phyloP scores from a whole-genome alignment of 2,888 invertebrate species.

The Hydroisotoma schaefferi region DNA sequence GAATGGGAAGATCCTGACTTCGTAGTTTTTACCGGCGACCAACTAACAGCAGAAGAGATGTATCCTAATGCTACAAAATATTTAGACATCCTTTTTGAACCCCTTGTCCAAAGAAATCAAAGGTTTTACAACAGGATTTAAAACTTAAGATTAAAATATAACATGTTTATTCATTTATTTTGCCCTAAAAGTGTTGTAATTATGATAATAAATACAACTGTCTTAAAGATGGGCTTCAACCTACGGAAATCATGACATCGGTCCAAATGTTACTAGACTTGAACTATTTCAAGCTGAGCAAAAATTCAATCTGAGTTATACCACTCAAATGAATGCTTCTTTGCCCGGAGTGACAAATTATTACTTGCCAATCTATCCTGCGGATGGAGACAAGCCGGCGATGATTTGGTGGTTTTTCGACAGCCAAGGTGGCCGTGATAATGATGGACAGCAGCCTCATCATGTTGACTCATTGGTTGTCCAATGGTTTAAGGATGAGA shows the following conservation, averaged over 20 bases:
- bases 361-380: slow-evolving; percentile 28
- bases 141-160: not conserved
- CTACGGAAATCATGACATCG: slow-evolving; percentile 40
- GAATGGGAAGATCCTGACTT: slow-evolving; percentile 31
- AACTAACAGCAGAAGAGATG: slow-evolving; percentile 34
- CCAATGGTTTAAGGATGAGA: slow-evolving; percentile 32
- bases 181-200: not conserved
- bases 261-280: slow-evolving; percentile 33
- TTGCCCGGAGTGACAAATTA: slow-evolving; percentile 36
- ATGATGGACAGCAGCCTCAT: slow-evolving; percentile 29
- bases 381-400: slow-evolving; percentile 15
- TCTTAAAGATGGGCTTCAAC: slow-evolving; percentile 33
- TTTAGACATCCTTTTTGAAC: slow-evolving; percentile 25
- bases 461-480: slow-evolving; percentile 30
- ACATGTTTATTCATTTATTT: not conserved
- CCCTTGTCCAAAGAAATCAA: slow-evolving; percentile 24
- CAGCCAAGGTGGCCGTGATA: slow-evolving; percentile 28
- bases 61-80: slow-evolving; percentile 33
- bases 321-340: slow-evolving; percentile 8
- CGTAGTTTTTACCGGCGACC: slow-evolving; percentile 35
- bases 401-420: slow-evolving; percentile 42
- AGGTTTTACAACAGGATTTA: too few relatives aligned
- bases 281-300: slow-evolving; percentile 27
- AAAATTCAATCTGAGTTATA: slow-evolving; percentile 30
- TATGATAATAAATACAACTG: not conserved